These are phyloP conservation scores for Drosophila micromelanica DNA, from an alignment of 1,140 invertebrate species.

Conservation along the genomic window DNA sequence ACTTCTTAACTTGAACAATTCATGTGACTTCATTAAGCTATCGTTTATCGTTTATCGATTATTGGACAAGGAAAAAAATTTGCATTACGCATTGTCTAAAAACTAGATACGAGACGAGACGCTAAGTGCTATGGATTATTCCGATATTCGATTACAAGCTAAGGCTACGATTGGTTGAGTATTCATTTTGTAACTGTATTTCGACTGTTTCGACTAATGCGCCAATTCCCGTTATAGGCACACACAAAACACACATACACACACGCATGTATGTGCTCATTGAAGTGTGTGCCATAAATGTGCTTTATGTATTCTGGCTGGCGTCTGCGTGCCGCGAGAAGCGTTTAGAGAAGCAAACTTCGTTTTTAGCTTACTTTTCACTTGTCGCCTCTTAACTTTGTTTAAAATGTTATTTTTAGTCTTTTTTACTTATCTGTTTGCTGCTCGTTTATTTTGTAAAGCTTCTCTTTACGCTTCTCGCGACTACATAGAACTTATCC, in stretches of 20 bases:
- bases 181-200: slow-evolving; percentile 20
- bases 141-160: slow-evolving; percentile 57
- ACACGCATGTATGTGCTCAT: not conserved
- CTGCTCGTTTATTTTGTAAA: not conserved
- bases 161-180: slow-evolving; percentile 77
- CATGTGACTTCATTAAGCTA: slow-evolving; percentile 27
- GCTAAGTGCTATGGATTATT: slow-evolving; percentile 41
- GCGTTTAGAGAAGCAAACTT: not conserved
- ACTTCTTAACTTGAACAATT: slow-evolving; percentile 39
- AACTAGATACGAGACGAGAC: slow-evolving; percentile 42
- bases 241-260: not conserved
- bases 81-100: slow-evolving; percentile 35
- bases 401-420: not conserved
- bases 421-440: not conserved
- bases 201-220: slow-evolving; percentile 3
- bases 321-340: not conserved
- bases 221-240: not conserved
- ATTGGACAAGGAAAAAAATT: slow-evolving; percentile 47
- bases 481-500: not conserved
- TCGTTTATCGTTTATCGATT: slow-evolving; percentile 23
- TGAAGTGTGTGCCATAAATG: not conserved
- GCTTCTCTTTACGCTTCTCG: not conserved
- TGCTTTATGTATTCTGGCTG: not conserved
- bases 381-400: not conserved
- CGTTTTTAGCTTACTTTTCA: not conserved